Percentiles rank a stretch among this genome's conserved stretches.
These are phyloP conservation scores for Ecliptopera silaceata DNA, from an alignment of 2,888 invertebrate species.

Conservation along the genomic window DNA sequence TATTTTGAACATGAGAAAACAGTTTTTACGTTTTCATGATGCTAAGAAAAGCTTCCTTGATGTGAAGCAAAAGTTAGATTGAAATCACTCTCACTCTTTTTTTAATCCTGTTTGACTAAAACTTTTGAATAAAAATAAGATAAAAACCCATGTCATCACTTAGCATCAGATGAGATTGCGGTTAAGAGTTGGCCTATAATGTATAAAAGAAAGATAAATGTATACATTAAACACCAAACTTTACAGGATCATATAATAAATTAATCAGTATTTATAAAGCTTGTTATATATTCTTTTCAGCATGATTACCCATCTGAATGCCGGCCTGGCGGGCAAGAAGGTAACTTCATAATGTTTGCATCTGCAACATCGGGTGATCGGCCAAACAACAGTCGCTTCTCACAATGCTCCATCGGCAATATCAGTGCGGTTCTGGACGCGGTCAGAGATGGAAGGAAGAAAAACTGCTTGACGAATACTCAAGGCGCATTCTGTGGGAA, in stretches of 20 bases:
- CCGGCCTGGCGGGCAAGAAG: conserved; percentile 94
- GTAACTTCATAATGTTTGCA: conserved; percentile 99
- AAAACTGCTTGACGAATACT: conserved; percentile 95
- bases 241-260: not conserved
- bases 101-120: too few relatives aligned
- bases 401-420: conserved; percentile 96
- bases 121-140: too few relatives aligned
- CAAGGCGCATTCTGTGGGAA: conserved; percentile 99
- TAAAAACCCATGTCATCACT: too few relatives aligned
- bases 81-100: too few relatives aligned
- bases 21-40: too few relatives aligned
- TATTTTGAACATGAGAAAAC: too few relatives aligned
- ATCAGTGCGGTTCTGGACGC: conserved; percentile 97
- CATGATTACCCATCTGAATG: conserved; percentile 97
- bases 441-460: conserved; percentile 93
- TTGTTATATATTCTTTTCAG: conserved; percentile 72
- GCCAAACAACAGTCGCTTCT: conserved; percentile 98
- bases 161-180: too few relatives aligned
- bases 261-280: not conserved
- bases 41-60: too few relatives aligned
- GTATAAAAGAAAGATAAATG: too few relatives aligned
- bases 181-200: too few relatives aligned
- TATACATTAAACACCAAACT: too few relatives aligned
- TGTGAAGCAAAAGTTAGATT: too few relatives aligned
- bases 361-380: conserved; percentile 99